Evolutionary conservation across 2,113 vertebrate species (phyloP), one percentile per base, ranked within the genome.

Genomic region (Eubucco bourcierii): DNA sequence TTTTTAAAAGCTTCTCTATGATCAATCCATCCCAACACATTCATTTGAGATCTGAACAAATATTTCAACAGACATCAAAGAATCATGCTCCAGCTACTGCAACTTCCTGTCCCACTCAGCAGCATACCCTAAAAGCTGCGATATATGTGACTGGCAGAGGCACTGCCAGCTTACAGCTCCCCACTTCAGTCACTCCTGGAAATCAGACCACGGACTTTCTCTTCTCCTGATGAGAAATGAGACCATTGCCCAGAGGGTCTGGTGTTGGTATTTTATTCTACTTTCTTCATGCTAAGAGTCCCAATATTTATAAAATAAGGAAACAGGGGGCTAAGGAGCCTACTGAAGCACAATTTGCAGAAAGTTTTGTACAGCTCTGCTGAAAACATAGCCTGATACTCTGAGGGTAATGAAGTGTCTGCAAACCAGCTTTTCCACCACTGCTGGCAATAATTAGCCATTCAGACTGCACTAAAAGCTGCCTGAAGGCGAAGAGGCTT

Each of bases 371-470:
- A 52, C 6, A 31, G 55, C 53, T 88, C 72, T 81, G 63, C 84
- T 84, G 77, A 93, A 95, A 88, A 28, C 66, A 66, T 65, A 94
- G 80, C 68, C 20, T 2, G 8, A 61, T 80, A 64, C 61, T 95
- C 91, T 46, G 47, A 79, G 76, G 39, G 53, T 85, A 93, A 85
- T 79, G 78, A 70, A 93, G 65, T 19, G 65, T 47, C 71, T 94
- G 73, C 95, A 95, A 63, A 92, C 47, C 92, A 94, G 82, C 73
- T 94, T 98, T 97, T 96, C 97, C 97, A 97, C 84, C 94, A 95
- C 81, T 97, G 92, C 97, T 96, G 97, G 94, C 90, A 95, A 92
- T 97, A 95, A 97, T 98, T 97, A 98, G 95, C 96, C 97, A 98
- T 98, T 98, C 97, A 96, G 94, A 97, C 96, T 97, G 95, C 94